A percentile compares a stretch with the other conserved stretches of the same genome.
These are phyloP conservation scores for Poecilia velifera DNA, from an alignment of 2,797 vertebrate genomes.

Conservation along the genomic window DNA sequence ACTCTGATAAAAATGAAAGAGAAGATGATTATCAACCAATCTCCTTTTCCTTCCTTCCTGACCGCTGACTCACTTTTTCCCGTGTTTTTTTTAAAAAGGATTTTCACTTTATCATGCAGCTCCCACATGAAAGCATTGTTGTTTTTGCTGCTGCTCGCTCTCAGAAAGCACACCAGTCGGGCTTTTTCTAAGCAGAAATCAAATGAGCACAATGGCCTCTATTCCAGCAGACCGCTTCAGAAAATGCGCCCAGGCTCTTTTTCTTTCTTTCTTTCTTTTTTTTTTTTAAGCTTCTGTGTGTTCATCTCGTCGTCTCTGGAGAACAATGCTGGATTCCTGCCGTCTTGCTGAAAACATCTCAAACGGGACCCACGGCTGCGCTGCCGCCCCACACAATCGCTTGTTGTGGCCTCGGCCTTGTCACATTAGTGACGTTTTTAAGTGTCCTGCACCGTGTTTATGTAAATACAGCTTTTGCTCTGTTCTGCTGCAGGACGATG, in stretches of 20 bases:
- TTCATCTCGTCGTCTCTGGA: conserved; percentile 60
- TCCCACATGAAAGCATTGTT: conserved; percentile 75
- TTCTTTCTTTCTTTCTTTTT: conserved; percentile 17
- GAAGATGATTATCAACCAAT: neutral
- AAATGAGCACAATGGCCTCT: conserved; percentile 83
- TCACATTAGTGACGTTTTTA: conserved; percentile 73
- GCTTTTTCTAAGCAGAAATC: conserved; percentile 80
- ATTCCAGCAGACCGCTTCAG: conserved; percentile 74
- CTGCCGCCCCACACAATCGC: conserved; percentile 70
- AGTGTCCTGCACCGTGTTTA: conserved; percentile 56
- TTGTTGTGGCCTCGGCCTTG: conserved; percentile 73
- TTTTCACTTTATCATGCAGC: conserved; percentile 31
- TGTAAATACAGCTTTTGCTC: conserved; percentile 52
- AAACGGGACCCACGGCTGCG: conserved; percentile 79
- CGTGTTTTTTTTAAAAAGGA: conserved; percentile 24
- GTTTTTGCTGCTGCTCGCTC: conserved; percentile 63
- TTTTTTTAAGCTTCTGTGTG: conserved; percentile 73
- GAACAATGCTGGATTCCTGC: conserved; percentile 86
- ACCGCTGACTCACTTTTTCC: conserved; percentile 7
- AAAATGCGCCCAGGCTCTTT: conserved; percentile 77
- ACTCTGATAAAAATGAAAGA: conserved; percentile 63
- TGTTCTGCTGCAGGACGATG: conserved; percentile 25
- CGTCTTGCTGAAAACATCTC: conserved; percentile 82
- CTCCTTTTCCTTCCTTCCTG: conserved; percentile 2
- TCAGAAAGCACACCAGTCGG: conserved; percentile 80